These are phyloP conservation scores for Bagarius yarrelli DNA, from an alignment of 2,113 vertebrate genomes.

Conservation along the genomic window DNA sequence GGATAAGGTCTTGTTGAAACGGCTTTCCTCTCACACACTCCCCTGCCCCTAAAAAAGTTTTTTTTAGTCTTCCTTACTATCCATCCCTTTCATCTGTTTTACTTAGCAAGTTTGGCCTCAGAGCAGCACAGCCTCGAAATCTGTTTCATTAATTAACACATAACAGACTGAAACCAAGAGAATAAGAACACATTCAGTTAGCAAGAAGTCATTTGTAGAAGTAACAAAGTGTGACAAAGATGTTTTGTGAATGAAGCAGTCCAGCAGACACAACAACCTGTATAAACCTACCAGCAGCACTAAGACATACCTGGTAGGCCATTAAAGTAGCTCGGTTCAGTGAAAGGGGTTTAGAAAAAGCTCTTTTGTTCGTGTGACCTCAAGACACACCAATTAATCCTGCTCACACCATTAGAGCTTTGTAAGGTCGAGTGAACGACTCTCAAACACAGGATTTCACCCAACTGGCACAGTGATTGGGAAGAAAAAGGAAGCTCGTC, in stretches of 20 bases:
- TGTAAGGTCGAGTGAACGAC: constrained; percentile 26
- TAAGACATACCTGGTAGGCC: constrained; percentile 36
- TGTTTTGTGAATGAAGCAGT: constrained; percentile 34
- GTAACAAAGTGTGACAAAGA: constrained; percentile 16
- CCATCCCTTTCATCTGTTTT: constrained; percentile 30
- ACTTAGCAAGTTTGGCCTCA: constrained; percentile 13
- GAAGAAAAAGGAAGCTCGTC: not conserved
- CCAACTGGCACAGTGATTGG: constrained; percentile 26
- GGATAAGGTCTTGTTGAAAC: constrained; percentile 16
- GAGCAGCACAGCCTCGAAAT: constrained; percentile 25
- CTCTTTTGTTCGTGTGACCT: constrained; percentile 35
- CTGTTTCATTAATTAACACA: constrained; percentile 39
- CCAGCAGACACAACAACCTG: constrained; percentile 18
- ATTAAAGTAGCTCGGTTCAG: constrained; percentile 29
- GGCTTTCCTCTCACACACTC: constrained; percentile 5
- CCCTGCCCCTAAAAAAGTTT: not conserved
- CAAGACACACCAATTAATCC: constrained; percentile 53
- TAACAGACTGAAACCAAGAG: constrained; percentile 20
- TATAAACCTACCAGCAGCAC: constrained; percentile 22
- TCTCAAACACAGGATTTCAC: constrained; percentile 46
- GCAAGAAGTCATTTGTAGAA: constrained; percentile 1
- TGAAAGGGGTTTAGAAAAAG: constrained; percentile 25
- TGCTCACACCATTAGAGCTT: constrained; percentile 32
- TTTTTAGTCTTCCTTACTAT: not conserved
- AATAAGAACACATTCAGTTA: not conserved